Base-by-base conservation (phyloP, 2,888 invertebrate genomes). In the Thelaira solivaga region DNA sequence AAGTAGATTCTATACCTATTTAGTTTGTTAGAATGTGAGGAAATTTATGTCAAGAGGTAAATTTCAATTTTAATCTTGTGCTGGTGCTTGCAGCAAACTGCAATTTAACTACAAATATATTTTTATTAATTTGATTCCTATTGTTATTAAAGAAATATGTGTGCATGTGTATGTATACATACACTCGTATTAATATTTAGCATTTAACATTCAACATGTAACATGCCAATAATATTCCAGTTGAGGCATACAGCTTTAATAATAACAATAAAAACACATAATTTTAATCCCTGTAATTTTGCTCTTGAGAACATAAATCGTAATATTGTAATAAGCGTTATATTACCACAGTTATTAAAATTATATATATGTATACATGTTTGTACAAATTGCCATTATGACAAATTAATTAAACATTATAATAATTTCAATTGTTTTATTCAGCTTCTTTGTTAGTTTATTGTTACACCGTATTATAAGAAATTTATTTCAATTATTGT, bases 301-400 rank as follows among this genome's bases (percentile, higher is more conserved):
- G 24, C 43, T 39, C 29, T 62, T 49, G 22, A 34, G 57, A 73
- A 24, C 62, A 73, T 67, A 64, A 73, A 57, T 73, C 61, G 34
- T 62, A 49, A 62, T 72, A 62, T 51, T 24, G 39, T 59, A 62
- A 68, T 62, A 41, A 49, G 43, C 39, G 45, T 59, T 61, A 3
- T 20, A 65, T 8, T 24, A 31, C 29, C 31, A 55, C 47, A 62
- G 8, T 41, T 22, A 62, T 39, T 55, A 39, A 45, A 59, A 62
- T 68, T 65, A 73, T 67, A 73, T 20, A 68, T 68, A n/a, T n/a
- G n/a, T n/a, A n/a, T n/a, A n/a, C n/a, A n/a, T n/a, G n/a, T n/a
- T n/a, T n/a, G n/a, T n/a, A n/a, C n/a, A n/a, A n/a, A n/a, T 57
- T 49, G 49, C 77, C 73, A 73, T 77, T 64, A 77, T 68, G 29